Base-by-base conservation (phyloP, 2,797 vertebrate genomes). In the Melopsittacus undulatus region DNA sequence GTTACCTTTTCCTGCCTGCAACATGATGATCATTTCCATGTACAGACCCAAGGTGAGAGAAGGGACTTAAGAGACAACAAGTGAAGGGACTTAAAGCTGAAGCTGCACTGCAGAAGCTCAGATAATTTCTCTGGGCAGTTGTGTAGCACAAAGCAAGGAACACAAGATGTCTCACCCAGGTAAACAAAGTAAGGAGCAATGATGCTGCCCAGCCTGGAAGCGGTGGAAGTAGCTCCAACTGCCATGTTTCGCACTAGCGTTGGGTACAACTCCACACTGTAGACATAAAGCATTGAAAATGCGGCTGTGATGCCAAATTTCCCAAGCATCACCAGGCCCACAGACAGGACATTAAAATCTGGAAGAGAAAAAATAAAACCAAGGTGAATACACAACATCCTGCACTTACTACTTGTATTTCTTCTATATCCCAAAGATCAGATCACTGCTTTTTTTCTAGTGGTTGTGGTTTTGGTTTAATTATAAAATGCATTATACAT, bases 241-340 rank as follows among this genome's bases (percentile, higher is more conserved):
- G 99, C 99, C 98, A 98, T 99, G 95, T 98, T 99, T 20, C 98
- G 97, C 94, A 99, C 97, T 18, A 98, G 97, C 0, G 99, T 99
- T 9, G 99, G 99, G 92, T 99, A 99, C 51, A 99, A 98, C 97
- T 99, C 99, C 48, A 98, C 99, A 0, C 98, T 98, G 97, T 99
- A 99, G n/a, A 99, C 98, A 21, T 99, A 99, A 86, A 99, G 98
- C 90, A 99, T 98, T 46, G 99, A 98, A 96, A 99, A 99, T 0
- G 99, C 99, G 5, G 98, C 98, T 8, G 99, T 98, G 94, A 99
- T 97, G 11, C 99, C 98, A 95, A 99, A 99, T 92, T 99, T 99
- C 22, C 99, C 99, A 10, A 98, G 88, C 99, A 99, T 99, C 89
- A 98, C 98, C 54, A 99, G 97, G 9, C 92, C 91, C 43, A 98